These are phyloP conservation scores for Cepaea nemoralis DNA, from an alignment of 1,140 invertebrate genomes.

Conservation along the genomic window DNA sequence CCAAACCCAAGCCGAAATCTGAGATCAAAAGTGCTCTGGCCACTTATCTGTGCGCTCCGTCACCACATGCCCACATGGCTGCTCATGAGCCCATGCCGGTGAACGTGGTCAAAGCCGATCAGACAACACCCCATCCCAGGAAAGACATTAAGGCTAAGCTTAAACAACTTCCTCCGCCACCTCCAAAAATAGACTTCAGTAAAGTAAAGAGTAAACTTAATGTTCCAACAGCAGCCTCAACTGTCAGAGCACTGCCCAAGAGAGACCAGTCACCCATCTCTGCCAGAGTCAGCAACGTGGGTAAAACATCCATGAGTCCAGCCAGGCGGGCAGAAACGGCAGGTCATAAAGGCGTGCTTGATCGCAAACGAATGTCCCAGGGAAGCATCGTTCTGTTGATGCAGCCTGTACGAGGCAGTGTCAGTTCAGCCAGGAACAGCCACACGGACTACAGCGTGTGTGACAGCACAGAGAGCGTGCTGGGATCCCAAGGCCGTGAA, in stretches of 20 bases:
- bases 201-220: slow-evolving; percentile 67
- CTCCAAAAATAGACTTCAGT: slow-evolving; percentile 64
- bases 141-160: slow-evolving; percentile 51
- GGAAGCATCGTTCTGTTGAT: slow-evolving; percentile 30
- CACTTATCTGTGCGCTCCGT: slow-evolving; percentile 50
- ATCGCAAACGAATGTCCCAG: slow-evolving; percentile 1
- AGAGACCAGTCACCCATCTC: slow-evolving; percentile 35
- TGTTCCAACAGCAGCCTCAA: slow-evolving; percentile 45
- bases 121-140: slow-evolving; percentile 20
- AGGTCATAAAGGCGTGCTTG: background rate
- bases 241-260: slow-evolving; percentile 29
- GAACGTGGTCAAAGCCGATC: slow-evolving; percentile 44
- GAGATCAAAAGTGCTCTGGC: slow-evolving; percentile 70
- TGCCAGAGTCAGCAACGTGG: slow-evolving; percentile 9
- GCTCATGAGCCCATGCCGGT: background rate
- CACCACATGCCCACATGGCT: too few relatives aligned
- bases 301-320: slow-evolving; percentile 19
- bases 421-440: slow-evolving; percentile 39
- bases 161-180: slow-evolving; percentile 49
- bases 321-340: background rate
- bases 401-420: slow-evolving; percentile 28
- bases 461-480: slow-evolving; percentile 4
- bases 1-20: slow-evolving; percentile 61
- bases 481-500: background rate
- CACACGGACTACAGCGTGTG: slow-evolving; percentile 42